Conservation (phyloP, 2,797 vertebrate genomes). For the Mormyrus proboscirostris region DNA sequence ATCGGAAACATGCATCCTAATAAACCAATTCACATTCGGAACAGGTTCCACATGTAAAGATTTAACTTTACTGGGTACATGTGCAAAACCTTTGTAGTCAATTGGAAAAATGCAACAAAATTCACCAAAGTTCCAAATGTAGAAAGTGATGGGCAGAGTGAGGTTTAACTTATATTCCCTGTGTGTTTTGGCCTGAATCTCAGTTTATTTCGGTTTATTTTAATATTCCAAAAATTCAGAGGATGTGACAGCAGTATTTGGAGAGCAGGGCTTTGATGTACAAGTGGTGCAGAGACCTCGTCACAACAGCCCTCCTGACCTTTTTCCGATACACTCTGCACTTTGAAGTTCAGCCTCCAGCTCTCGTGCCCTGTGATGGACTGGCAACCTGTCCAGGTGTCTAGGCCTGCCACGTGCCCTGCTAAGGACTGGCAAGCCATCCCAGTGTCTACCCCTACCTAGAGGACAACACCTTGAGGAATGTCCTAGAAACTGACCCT, state of each 20-base stretch:
- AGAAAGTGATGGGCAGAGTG: neutral
- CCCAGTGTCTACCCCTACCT: neutral
- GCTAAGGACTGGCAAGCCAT: neutral
- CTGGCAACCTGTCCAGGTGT: neutral
- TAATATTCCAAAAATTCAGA: neutral
- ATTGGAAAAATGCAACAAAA: neutral
- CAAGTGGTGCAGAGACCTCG: neutral
- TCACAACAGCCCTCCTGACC: neutral
- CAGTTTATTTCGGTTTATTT: neutral
- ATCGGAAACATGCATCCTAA: neutral
- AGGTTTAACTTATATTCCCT: neutral
- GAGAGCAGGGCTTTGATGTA: neutral
- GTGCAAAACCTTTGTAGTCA: neutral
- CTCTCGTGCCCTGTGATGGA: neutral
- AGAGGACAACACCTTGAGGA: neutral
- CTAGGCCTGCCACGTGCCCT: neutral
- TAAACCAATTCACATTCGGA: neutral
- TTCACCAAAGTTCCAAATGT: neutral
- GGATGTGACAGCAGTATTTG: neutral
- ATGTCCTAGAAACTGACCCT: neutral
- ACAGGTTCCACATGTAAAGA: neutral
- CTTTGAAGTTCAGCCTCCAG: neutral
- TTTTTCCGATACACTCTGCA: neutral
- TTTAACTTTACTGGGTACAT: neutral
- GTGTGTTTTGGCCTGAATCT: neutral